Conservation (phyloP, 2,888 invertebrate genomes). For the Diadegma fenestrale region DNA sequence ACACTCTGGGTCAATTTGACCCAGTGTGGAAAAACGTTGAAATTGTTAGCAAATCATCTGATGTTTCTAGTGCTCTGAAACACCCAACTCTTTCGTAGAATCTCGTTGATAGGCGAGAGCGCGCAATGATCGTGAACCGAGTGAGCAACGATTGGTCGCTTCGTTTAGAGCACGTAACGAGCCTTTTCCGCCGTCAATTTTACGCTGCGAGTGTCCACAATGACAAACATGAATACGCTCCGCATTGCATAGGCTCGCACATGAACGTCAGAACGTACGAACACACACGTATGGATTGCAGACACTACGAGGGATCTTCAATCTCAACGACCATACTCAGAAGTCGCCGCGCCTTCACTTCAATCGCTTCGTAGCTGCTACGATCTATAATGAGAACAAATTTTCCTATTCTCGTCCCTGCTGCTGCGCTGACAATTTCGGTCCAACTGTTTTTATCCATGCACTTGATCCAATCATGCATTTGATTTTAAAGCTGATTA, state of each 20-base stretch:
- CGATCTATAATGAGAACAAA: slow-evolving; percentile 17
- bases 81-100: slow-evolving; percentile 14
- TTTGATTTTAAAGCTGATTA: slow-evolving; percentile 17
- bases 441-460: background rate
- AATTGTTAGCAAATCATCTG: slow-evolving; percentile 23
- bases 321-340: slow-evolving; percentile 43
- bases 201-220: slow-evolving; percentile 68
- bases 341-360: slow-evolving; percentile 39
- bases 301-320: slow-evolving; percentile 47
- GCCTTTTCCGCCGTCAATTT: slow-evolving; percentile 83
- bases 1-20: too few species aligned
- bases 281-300: background rate
- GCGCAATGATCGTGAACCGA: slow-evolving; percentile 76
- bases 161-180: slow-evolving; percentile 80
- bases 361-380: slow-evolving; percentile 31
- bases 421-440: background rate
- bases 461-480: background rate
- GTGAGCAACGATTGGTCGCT: slow-evolving; percentile 77
- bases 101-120: slow-evolving; percentile 61
- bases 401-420: background rate
- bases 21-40: background rate
- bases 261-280: background rate
- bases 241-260: background rate
- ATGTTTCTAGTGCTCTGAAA: slow-evolving; percentile 2
- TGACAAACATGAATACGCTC: slow-evolving; percentile 10